Percentiles rank a stretch among this genome's conserved stretches.
phyloP scores from a whole-genome alignment of 2,113 vertebrate genomes.

The Tyto alba region DNA sequence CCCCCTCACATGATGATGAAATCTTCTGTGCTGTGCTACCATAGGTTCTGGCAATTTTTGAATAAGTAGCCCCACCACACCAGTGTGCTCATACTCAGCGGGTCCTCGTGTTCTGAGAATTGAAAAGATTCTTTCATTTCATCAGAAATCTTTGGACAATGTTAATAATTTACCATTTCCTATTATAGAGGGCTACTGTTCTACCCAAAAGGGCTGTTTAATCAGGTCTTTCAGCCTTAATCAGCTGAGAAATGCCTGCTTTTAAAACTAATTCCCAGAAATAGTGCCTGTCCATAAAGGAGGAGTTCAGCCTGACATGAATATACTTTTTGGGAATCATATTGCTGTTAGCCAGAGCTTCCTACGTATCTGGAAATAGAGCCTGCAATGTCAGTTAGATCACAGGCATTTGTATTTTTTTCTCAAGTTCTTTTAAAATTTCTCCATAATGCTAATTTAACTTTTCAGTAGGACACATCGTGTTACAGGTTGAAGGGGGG shows the following conservation, averaged over 20 bases:
- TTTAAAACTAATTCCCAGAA: constrained; percentile 1
- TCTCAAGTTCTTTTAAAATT: neutral
- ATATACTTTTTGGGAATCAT: neutral
- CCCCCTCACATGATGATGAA: neutral
- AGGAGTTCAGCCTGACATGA: neutral
- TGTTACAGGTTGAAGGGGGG: neutral
- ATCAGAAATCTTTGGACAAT: neutral
- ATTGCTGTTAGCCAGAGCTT: neutral
- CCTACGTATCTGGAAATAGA: neutral
- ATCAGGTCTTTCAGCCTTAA: neutral
- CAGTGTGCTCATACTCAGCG: neutral
- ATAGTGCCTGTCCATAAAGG: neutral
- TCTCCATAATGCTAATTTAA: neutral
- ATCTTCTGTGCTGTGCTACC: neutral
- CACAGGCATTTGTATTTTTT: neutral
- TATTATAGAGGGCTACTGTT: neutral
- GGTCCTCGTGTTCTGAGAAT: neutral
- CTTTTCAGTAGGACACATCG: neutral
- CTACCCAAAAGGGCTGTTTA: neutral
- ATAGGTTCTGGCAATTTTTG: neutral
- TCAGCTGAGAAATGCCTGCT: neutral
- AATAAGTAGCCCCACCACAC: neutral
- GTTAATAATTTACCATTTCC: neutral
- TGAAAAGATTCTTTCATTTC: neutral
- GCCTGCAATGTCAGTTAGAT: neutral